Evolutionary conservation across 53 echinoderm and acorn worm genomes (phyloP), one percentile per base, ranked within the genome.

Genomic region (Echinometra lucunter): DNA sequence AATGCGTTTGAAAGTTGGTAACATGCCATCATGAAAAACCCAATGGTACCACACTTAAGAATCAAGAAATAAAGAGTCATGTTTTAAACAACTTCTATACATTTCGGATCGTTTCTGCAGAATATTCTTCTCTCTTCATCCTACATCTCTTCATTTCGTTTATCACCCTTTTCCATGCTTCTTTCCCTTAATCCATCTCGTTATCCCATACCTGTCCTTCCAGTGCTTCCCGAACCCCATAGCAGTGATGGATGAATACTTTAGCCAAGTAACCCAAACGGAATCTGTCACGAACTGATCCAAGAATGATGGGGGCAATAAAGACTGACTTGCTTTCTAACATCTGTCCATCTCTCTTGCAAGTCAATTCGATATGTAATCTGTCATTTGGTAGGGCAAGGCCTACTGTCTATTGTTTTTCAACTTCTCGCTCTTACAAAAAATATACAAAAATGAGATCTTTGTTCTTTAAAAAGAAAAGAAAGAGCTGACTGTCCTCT

Each of bases 271-370:
- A 47, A 47, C 45, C 85, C 85, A 49, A 60, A 57, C 89, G 18
- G 19, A 89, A 89, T 89, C 89, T 58, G 49, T 85, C 85, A 49
- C 28, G 9, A 49, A 74, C 74, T 35, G 85, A 49, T 90, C 90
- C 38, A 27, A 3, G 91, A 91, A 72, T 47, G 91, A 91, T 91
- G 15, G 91, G 25, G 25, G 91, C 63, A 91, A 91, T 91, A 91
- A 91, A 67, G 91, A 45, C 16, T 8, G 91, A 38, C 63, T 89
- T 89, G 45, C 63, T 91, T 69, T 66, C 47, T 70, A 58, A 91
- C 91, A 91, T 91, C 91, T 91, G 91, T 63, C 66, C 91, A 91
- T 91, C 91, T 9, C 70, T 91, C 70, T 60, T 25, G 45, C 49
- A 85, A 85, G 49, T 85, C 85, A 85, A 49, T 85, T 85, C 85